phyloP scores from a whole-genome alignment of 2,888 invertebrate genomes.

The Campoplex nolae region DNA sequence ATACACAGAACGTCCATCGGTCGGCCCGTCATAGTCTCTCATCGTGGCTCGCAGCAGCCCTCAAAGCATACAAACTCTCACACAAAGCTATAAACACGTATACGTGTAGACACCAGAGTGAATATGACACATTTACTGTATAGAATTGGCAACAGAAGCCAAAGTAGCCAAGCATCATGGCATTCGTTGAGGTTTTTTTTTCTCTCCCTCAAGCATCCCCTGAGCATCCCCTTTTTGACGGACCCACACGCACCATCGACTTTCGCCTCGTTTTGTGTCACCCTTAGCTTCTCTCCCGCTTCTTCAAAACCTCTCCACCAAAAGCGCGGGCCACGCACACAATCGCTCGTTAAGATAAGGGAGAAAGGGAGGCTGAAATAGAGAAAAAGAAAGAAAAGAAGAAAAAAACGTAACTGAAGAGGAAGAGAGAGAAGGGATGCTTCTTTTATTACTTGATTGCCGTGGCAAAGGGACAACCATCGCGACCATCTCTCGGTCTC shows the following conservation, averaged over 20 bases:
- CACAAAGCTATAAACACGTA: neutral
- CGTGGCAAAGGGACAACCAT: slow-evolving; percentile 56
- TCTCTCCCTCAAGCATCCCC: slow-evolving; percentile 2
- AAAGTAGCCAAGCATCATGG: slow-evolving; percentile 45
- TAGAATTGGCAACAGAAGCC: slow-evolving; percentile 37
- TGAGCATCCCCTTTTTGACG: slow-evolving; percentile 52
- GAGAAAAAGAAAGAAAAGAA: neutral
- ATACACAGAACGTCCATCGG: slow-evolving; percentile 52
- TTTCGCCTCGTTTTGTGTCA: slow-evolving; percentile 56
- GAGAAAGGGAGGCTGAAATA: slow-evolving; percentile 4
- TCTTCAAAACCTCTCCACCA: slow-evolving; percentile 48
- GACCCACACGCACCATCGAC: slow-evolving; percentile 56
- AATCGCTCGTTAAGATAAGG: slow-evolving; percentile 76
- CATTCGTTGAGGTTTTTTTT: slow-evolving; percentile 25
- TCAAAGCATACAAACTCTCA: slow-evolving; percentile 10
- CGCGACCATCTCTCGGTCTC: slow-evolving; percentile 63
- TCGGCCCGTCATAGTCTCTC: slow-evolving; percentile 68
- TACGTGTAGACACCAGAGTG: neutral
- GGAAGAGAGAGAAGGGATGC: slow-evolving; percentile 46
- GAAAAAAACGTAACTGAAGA: neutral
- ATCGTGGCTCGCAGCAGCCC: slow-evolving; percentile 41
- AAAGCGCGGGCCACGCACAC: slow-evolving; percentile 67
- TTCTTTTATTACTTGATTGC: slow-evolving; percentile 73
- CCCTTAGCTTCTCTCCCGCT: slow-evolving; percentile 52
- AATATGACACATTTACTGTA: neutral